A percentile compares a stretch with the other conserved stretches of the same genome.
Conservation (phyloP, 2,888 invertebrate genomes). For the Ennomos quercinarius region DNA sequence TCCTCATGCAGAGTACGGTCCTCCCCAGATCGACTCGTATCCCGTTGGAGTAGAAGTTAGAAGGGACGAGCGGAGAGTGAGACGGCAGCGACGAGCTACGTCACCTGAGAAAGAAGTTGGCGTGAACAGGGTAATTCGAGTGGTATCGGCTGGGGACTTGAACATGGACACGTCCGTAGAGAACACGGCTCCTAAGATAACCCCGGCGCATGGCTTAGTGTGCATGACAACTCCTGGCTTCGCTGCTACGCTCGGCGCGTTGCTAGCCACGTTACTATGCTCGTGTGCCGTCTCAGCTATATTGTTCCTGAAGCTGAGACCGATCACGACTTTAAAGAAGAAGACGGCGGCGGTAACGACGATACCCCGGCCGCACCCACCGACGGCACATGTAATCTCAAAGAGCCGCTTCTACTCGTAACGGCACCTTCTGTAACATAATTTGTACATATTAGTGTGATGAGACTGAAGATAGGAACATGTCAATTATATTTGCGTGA, state of each 20-base stretch:
- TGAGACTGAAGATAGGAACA: conserved; percentile 82
- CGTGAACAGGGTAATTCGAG: conserved; percentile 94
- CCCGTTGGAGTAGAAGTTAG: conserved; percentile 88
- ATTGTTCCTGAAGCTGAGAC: conserved; percentile 92
- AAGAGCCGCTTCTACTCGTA: conserved; percentile 90
- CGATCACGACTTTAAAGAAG: conserved; percentile 86
- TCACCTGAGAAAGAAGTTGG: conserved; percentile 93
- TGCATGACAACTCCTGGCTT: conserved; percentile 98
- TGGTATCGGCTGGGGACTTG: conserved; percentile 96
- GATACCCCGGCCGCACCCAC: conserved; percentile 77
- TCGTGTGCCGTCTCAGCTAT: conserved; percentile 95
- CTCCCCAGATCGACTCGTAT: conserved; percentile 86
- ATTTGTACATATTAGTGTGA: conserved; percentile 85
- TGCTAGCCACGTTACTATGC: conserved; percentile 92
- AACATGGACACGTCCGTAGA: conserved; percentile 92
- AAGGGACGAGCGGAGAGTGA: conserved; percentile 89
- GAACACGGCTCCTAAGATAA: conserved; percentile 80
- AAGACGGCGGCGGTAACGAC: conserved; percentile 81
- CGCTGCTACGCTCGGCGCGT: conserved; percentile 92
- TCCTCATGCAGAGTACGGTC: conserved; percentile 89
- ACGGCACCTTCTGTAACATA: conserved; percentile 67
- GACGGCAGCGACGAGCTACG: conserved; percentile 87
- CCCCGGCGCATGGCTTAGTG: conserved; percentile 90
- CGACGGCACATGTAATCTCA: conserved; percentile 77
- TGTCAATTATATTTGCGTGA: conserved; percentile 73